phyloP scores from a whole-genome alignment of 1,140 invertebrate genomes.

The Drosophila murphyi region DNA sequence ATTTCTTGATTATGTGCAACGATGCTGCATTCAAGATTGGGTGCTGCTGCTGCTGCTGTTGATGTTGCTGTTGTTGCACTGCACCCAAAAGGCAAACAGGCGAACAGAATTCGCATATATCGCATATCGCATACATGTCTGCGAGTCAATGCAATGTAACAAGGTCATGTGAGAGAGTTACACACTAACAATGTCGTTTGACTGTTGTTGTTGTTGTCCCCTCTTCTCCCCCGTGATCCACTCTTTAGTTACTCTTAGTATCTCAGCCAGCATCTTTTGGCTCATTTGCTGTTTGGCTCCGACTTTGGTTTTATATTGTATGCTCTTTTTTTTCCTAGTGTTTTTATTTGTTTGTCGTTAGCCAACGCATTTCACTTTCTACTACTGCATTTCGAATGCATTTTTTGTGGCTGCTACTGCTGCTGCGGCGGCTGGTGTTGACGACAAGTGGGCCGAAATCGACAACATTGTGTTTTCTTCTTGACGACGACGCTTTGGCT shows the following conservation, averaged over 20 bases:
- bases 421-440: constrained; percentile 9
- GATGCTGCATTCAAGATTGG: constrained; percentile 7
- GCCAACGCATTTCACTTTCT: constrained; percentile 79
- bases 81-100: constrained; percentile 44
- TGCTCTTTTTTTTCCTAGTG: constrained; percentile 20
- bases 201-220: not conserved
- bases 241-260: constrained; percentile 5
- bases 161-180: constrained; percentile 70
- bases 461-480: constrained; percentile 43
- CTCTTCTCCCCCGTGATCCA: not conserved
- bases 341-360: constrained; percentile 25
- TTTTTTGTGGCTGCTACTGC: constrained; percentile 32
- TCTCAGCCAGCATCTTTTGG: constrained; percentile 66
- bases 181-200: constrained; percentile 21
- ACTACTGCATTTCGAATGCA: constrained; percentile 78
- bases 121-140: constrained; percentile 5
- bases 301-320: constrained; percentile 40
- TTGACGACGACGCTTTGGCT: constrained; percentile 33
- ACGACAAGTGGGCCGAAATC: constrained; percentile 59
- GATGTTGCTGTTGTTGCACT: constrained; percentile 7
- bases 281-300: constrained; percentile 56
- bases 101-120: constrained; percentile 53
- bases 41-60: not conserved
- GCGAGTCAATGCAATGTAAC: constrained; percentile 67
- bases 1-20: constrained; percentile 66